phyloP scores from a whole-genome alignment of 2,113 vertebrate species.

The Eulemur macaco region DNA sequence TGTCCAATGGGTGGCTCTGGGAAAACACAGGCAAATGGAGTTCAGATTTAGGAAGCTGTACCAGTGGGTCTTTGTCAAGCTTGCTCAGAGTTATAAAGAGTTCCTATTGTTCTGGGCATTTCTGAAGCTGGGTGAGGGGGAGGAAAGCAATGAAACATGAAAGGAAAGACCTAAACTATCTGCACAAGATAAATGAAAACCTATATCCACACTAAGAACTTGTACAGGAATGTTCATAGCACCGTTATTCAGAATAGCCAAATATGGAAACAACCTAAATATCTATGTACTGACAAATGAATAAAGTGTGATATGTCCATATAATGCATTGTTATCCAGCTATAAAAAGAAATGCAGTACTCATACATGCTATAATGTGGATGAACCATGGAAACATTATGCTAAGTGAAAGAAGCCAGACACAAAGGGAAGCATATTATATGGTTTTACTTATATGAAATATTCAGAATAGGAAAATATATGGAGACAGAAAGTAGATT shows the following conservation, averaged over 20 bases:
- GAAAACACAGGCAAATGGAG: not conserved
- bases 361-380: not conserved
- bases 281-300: not conserved
- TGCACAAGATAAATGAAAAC: not conserved
- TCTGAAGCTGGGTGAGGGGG: not conserved
- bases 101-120: not conserved
- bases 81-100: not conserved
- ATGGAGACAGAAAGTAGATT: not conserved
- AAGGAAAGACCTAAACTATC: not conserved
- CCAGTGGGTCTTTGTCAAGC: not conserved
- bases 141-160: not conserved
- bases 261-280: not conserved
- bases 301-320: not conserved
- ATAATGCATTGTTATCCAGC: not conserved
- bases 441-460: not conserved
- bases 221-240: not conserved
- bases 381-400: not conserved
- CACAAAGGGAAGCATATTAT: not conserved
- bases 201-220: not conserved
- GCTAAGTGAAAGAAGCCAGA: not conserved
- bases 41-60: not conserved
- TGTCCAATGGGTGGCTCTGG: conserved; percentile 95
- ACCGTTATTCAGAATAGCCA: not conserved
- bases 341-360: not conserved
- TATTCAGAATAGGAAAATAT: not conserved